phyloP scores from a whole-genome alignment of 2,113 vertebrate genomes.

The Thomomys bottae region DNA sequence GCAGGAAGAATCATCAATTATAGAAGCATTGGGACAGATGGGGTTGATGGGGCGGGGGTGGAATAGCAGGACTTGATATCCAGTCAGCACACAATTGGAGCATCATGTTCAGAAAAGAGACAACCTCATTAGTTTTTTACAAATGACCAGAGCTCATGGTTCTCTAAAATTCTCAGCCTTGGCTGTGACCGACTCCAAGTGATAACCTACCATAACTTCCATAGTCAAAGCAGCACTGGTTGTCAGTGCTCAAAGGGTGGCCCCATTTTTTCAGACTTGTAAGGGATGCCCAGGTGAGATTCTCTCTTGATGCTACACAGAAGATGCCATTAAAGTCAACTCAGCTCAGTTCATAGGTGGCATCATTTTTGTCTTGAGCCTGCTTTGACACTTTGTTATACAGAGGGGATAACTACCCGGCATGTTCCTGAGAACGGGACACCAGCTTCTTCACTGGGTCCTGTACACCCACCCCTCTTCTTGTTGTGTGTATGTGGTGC shows the following conservation, averaged over 20 bases:
- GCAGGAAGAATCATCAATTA: conserved; percentile 80
- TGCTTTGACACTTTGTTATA: neutral
- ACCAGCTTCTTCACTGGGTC: too few relatives aligned
- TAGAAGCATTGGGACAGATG: conserved; percentile 66
- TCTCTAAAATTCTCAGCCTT: conserved; percentile 74
- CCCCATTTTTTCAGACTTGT: conserved; percentile 59
- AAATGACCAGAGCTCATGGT: conserved; percentile 70
- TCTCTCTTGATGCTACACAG: conserved; percentile 49
- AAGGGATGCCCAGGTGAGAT: conserved; percentile 30
- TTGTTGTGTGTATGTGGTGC: accelerated
- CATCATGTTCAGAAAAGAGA: conserved; percentile 68
- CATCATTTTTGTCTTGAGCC: conserved; percentile 40
- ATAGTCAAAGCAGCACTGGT: conserved; percentile 47
- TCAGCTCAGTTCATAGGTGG: neutral
- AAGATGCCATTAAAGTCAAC: conserved; percentile 7
- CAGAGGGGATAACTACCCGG: accelerated
- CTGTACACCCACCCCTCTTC: accelerated
- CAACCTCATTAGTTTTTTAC: conserved; percentile 82
- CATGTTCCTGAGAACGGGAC: neutral
- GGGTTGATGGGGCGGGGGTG: neutral
- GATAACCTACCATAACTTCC: neutral
- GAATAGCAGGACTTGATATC: conserved; percentile 69
- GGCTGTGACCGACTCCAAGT: conserved; percentile 60
- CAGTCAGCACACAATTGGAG: conserved; percentile 74
- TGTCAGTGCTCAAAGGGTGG: neutral